Percentiles rank a stretch among this genome's conserved stretches.
Evolutionary conservation across 30 jellyfish, hydroid and myxozoan genomes (phyloP).

Genomic region (Sanderia malayensis): DNA sequence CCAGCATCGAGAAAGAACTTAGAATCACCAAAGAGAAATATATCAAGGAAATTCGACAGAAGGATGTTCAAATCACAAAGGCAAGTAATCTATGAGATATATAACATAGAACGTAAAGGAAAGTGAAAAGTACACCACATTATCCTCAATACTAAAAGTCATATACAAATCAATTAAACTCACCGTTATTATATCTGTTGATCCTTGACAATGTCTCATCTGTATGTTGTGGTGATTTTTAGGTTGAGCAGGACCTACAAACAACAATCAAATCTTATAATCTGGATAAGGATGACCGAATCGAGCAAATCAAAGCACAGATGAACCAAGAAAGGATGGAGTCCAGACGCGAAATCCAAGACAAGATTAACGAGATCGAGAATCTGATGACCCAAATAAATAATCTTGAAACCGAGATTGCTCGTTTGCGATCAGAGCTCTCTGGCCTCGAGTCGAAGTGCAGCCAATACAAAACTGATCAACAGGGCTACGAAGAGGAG

Average conservation of each 20-base stretch:
- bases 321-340: constrained; percentile 69
- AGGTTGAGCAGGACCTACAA: constrained; percentile 84
- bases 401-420: constrained; percentile 66
- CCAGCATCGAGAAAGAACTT: constrained; percentile 76
- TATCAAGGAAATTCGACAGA: constrained; percentile 73
- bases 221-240: too few relatives aligned
- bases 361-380: constrained; percentile 74
- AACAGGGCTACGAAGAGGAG: constrained; percentile 41
- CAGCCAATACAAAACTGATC: constrained; percentile 56
- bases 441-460: constrained; percentile 43
- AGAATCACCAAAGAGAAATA: constrained; percentile 76
- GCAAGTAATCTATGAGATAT: too few relatives aligned
- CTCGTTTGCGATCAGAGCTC: constrained; percentile 53
- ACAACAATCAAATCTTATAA: constrained; percentile 55
- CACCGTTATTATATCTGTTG: too few relatives aligned
- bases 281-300: constrained; percentile 75
- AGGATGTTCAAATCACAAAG: constrained; percentile 66
- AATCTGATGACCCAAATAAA: constrained; percentile 55
- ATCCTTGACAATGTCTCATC: too few relatives aligned
- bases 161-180: too few relatives aligned
- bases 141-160: too few relatives aligned
- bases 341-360: constrained; percentile 58
- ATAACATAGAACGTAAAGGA: too few relatives aligned
- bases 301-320: constrained; percentile 72
- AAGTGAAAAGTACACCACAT: too few relatives aligned